A percentile compares a stretch with the other conserved stretches of the same genome.
Evolutionary conservation across 1,140 invertebrate genomes (phyloP).

Genomic region (Ceratina australensis): DNA sequence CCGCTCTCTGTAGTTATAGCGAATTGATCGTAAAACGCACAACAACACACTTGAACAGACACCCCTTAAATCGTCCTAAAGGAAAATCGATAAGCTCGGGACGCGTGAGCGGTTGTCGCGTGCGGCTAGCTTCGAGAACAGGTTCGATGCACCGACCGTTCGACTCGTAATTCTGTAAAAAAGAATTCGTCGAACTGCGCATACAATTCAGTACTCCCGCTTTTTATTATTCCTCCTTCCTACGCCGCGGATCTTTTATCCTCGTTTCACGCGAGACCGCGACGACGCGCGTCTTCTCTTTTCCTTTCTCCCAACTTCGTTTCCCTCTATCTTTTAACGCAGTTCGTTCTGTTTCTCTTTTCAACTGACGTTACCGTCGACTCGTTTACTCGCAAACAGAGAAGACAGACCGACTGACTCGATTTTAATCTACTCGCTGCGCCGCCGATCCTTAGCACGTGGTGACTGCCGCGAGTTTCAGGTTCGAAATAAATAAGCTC

Average conservation of each 20-base stretch:
- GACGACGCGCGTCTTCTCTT: neutral
- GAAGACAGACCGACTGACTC: slow-evolving; percentile 6
- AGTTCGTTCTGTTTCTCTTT: neutral
- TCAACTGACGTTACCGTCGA: neutral
- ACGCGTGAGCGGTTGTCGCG: neutral
- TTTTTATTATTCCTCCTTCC: neutral
- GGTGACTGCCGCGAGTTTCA: slow-evolving; percentile 35
- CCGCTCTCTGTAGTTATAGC: neutral
- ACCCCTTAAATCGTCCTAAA: neutral
- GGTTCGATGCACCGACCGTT: slow-evolving; percentile 7
- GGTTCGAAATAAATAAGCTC: slow-evolving; percentile 53
- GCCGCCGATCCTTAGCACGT: slow-evolving; percentile 23
- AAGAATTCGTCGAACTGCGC: neutral
- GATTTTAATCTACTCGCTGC: neutral
- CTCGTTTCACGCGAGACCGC: neutral
- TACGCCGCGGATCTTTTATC: neutral
- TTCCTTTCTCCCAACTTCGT: neutral
- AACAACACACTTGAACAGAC: neutral
- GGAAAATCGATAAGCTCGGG: neutral
- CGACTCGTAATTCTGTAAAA: neutral
- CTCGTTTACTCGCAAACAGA: neutral
- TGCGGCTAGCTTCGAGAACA: neutral
- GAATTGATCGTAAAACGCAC: neutral
- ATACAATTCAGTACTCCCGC: neutral
- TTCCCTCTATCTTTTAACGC: neutral